Base-by-base conservation (phyloP, 1,140 invertebrate genomes). In the Pachypsylla venusta region DNA sequence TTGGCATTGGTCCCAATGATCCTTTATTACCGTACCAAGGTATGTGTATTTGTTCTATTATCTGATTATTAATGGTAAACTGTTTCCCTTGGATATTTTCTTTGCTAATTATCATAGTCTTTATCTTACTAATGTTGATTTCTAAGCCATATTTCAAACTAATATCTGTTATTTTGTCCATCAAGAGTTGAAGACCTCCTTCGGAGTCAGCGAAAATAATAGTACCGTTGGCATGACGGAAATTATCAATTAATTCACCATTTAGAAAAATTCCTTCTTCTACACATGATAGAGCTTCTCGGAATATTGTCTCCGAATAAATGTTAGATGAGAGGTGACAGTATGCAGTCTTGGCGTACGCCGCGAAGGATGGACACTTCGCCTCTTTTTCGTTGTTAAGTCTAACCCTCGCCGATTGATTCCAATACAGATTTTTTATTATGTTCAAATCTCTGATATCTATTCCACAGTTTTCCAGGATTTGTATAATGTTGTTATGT, bases 241-340 rank as follows among this genome's bases (percentile, higher is more conserved):
- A 53, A 40, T 61, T 61, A 30, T 58, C 58, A 26, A 61, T 28
- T 30, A 14, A 14, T 56, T 28, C 55, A 57, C 56, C 56, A n/a
- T 58, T 42, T 25, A 58, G 39, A 25, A 24, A 27, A 30, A 61
- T 53, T 40, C 39, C 56, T 54, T 58, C 53, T 25, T 58, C 48
- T 39, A 54, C 25, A 19, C 39, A 25, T 35, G 54, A 28, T 48
- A 61, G 30, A 40, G 56, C 53, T 54, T 54, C 53, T 20, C 25
- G 53, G 35, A 61, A 61, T n/a, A 61, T 55, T 14, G 54, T 39
- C 20, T 55, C 57, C 25, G 57, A 58, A 57, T 69, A 70, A 25
- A 69, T 25, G 58, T 69, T 67, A 69, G 27, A 70, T 61, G 20
- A 67, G 57, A 13, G 65, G 65, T 53, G 64, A 67, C 55, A 66